These are phyloP conservation scores for Peromyscus maniculatus DNA, from an alignment of 2,113 vertebrate species.

Conservation along the genomic window DNA sequence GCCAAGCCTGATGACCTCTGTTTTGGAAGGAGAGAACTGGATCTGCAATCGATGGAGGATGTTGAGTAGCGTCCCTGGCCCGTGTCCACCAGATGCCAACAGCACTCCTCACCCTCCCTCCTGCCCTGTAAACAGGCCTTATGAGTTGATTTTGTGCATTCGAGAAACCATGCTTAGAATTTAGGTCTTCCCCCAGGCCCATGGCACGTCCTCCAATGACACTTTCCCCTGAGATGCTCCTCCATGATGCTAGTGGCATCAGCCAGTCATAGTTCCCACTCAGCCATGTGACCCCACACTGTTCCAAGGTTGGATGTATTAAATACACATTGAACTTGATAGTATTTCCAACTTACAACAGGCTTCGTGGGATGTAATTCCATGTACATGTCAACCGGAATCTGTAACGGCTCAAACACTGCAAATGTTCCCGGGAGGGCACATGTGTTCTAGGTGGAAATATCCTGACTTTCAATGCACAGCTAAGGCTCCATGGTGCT, in stretches of 20 bases:
- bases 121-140: no score
- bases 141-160: neutral
- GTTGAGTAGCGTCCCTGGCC: neutral
- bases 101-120: no score
- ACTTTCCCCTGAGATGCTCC: no score
- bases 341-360: neutral
- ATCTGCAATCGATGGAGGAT: fast-evolving
- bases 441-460: neutral
- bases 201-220: neutral
- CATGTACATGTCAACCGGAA: neutral
- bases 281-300: no score
- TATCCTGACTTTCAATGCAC: neutral
- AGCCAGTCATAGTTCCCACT: no score
- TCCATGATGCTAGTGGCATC: no score
- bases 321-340: neutral
- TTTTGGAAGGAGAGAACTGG: neutral
- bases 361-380: neutral
- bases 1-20: neutral
- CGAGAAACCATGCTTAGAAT: neutral
- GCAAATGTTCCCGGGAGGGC: neutral
- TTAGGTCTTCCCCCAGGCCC: neutral
- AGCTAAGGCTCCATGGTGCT: neutral
- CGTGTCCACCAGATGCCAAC: neutral
- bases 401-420: neutral
- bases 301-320: neutral